Base-by-base conservation (phyloP, 2,113 vertebrate genomes). In the Cnemophilus loriae region DNA sequence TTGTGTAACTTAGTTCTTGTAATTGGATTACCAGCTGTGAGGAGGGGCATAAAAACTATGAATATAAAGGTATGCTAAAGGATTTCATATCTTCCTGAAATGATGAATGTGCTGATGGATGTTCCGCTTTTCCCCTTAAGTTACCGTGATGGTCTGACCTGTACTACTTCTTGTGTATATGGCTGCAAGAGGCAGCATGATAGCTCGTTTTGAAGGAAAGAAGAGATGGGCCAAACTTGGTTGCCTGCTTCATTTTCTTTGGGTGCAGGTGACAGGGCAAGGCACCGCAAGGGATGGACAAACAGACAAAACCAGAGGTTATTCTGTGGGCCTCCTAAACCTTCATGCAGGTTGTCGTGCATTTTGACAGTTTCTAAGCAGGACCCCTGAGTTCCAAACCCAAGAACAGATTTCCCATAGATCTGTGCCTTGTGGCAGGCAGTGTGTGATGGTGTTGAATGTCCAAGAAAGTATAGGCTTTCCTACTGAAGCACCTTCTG, bases 131-230 rank as follows among this genome's bases (percentile, higher is more conserved):
- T 55, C 30, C 53, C 22, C 33, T 23, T n/a, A 18, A 20, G 37
- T 78, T 57, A 46, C 20, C 52, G 11, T 17, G 18, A 46, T 70
- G 32, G 26, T n/a, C 21, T 2, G 4, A 44, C 32, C 16, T 46
- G 33, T 68, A 41, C 30, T 63, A 79, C 73, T 59, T 12, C 56
- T 64, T 41, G 19, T 2, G 0, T 35, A 7, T 2, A 0, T 41
- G 19, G 18, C 61, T 89, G 18, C 46, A 71, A 77, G 32, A 79
- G 26, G 52, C 26, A 84, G 44, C 24, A 5, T 6, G 20, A 16
- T n/a, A 46, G 7, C 53, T 76, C 1, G 0, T 46, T 77, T 44
- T 22, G 32, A 75, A 80, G 75, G n/a, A 49, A 53, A 7, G 15
- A 60, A 61, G 33, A 87, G 46, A 17, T 13, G 19, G 46, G 27